Percentiles rank a stretch among this genome's conserved stretches.
These are phyloP conservation scores for Xestobium rufovillosum DNA, from an alignment of 2,888 invertebrate genomes.

Conservation along the genomic window DNA sequence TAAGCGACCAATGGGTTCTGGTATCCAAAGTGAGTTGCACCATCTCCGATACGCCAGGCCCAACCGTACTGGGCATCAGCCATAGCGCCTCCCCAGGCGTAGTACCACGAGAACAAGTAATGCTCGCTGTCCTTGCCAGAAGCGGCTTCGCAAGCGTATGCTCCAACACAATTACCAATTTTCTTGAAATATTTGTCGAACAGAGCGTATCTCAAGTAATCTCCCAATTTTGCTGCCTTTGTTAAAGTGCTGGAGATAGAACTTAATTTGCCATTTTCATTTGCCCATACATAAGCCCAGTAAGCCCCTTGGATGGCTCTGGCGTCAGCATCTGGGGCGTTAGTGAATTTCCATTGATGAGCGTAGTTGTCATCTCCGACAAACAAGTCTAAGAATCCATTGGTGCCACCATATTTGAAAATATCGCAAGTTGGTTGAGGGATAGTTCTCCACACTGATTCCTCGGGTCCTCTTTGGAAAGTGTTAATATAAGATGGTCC, in stretches of 20 bases:
- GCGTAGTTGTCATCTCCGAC: slow-evolving; percentile 26
- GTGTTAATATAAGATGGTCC: slow-evolving; percentile 25
- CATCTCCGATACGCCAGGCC: slow-evolving; percentile 29
- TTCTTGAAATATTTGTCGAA: slow-evolving; percentile 29
- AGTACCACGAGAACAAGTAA: slow-evolving; percentile 26
- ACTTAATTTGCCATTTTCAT: slow-evolving; percentile 14
- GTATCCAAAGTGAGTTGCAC: slow-evolving; percentile 27
- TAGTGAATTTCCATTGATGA: slow-evolving; percentile 24
- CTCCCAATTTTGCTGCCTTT: slow-evolving; percentile 27
- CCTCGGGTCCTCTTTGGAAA: slow-evolving; percentile 24
- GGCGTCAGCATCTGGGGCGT: slow-evolving; percentile 27
- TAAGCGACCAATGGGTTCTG: slow-evolving; percentile 28
- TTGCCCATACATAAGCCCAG: slow-evolving; percentile 26
- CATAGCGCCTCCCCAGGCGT: slow-evolving; percentile 26
- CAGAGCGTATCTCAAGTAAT: slow-evolving; percentile 24
- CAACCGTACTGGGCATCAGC: slow-evolving; percentile 24
- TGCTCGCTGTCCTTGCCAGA: slow-evolving; percentile 26
- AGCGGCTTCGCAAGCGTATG: slow-evolving; percentile 21
- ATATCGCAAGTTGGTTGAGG: slow-evolving; percentile 26
- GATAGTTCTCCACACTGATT: slow-evolving; percentile 28
- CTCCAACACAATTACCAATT: slow-evolving; percentile 25
- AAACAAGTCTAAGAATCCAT: slow-evolving; percentile 25
- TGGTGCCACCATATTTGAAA: slow-evolving; percentile 23
- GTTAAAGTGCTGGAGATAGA: slow-evolving; percentile 17
- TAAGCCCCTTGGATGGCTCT: slow-evolving; percentile 26